phyloP scores from a whole-genome alignment of 35 echinoderm and acorn worm genomes.

The Apostichopus parvimensis region DNA sequence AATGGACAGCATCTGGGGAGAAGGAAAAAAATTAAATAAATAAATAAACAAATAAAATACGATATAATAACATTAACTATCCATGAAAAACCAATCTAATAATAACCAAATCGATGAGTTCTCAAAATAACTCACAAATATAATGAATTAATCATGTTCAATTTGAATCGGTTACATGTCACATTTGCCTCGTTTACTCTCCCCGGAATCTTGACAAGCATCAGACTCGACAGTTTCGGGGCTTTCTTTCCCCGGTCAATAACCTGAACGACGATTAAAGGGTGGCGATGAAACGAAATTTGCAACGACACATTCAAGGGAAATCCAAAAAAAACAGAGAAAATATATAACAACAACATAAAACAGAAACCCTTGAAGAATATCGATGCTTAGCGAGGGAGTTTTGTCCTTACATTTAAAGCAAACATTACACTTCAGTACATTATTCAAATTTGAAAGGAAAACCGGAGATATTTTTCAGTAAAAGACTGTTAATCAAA shows the following conservation, averaged over 20 bases:
- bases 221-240: neutral
- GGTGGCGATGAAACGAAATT: neutral
- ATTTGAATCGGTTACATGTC: neutral
- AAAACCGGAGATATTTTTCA: too few relatives aligned
- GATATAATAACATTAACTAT: too few relatives aligned
- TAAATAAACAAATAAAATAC: neutral
- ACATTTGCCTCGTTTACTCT: neutral
- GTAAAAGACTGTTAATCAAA: too few relatives aligned
- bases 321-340: too few relatives aligned
- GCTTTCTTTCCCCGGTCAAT: neutral
- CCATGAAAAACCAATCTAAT: neutral
- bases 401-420: too few relatives aligned
- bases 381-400: too few relatives aligned
- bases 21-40: neutral
- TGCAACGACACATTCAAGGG: too few relatives aligned
- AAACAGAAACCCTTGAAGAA: too few relatives aligned
- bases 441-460: too few relatives aligned
- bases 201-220: neutral
- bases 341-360: too few relatives aligned
- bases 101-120: neutral
- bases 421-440: too few relatives aligned
- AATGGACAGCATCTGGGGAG: constrained; percentile 93
- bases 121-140: neutral
- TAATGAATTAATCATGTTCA: constrained; percentile 1
- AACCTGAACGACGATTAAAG: neutral